These are phyloP conservation scores for Holacanthus passer DNA, from an alignment of 2,113 vertebrate genomes.

Conservation along the genomic window DNA sequence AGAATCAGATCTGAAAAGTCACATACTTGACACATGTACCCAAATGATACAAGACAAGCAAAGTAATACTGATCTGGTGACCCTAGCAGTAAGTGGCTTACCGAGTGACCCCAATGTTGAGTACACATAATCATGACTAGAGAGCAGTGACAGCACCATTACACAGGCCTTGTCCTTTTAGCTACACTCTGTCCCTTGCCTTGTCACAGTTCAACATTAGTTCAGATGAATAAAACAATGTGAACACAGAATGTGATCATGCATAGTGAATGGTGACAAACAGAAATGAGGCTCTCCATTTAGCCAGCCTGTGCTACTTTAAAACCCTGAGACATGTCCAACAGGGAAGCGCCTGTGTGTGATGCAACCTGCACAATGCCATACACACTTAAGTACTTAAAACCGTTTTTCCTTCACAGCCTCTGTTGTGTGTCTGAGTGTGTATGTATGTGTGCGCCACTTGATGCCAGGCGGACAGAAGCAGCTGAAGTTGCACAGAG, in stretches of 20 bases:
- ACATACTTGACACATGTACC: neutral
- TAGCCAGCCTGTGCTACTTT: slow-evolving; percentile 46
- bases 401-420: slow-evolving; percentile 43
- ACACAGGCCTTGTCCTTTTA: slow-evolving; percentile 31
- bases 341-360: slow-evolving; percentile 37
- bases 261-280: slow-evolving; percentile 75
- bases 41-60: neutral
- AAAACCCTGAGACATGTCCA: slow-evolving; percentile 48
- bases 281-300: slow-evolving; percentile 46
- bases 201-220: slow-evolving; percentile 34
- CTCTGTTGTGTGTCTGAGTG: slow-evolving; percentile 19
- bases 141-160: slow-evolving; percentile 9
- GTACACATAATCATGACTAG: neutral
- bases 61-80: slow-evolving; percentile 7
- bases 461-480: slow-evolving; percentile 52
- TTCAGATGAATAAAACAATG: slow-evolving; percentile 67
- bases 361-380: slow-evolving; percentile 46
- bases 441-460: slow-evolving; percentile 40
- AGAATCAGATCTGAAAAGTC: slow-evolving; percentile 20
- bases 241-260: slow-evolving; percentile 37
- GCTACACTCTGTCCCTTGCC: slow-evolving; percentile 5
- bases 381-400: slow-evolving; percentile 59
- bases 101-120: neutral
- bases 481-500: slow-evolving; percentile 51
- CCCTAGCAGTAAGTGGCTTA: neutral